Base-by-base conservation (phyloP, 2,113 vertebrate species). In the Halcyon malimbica region DNA sequence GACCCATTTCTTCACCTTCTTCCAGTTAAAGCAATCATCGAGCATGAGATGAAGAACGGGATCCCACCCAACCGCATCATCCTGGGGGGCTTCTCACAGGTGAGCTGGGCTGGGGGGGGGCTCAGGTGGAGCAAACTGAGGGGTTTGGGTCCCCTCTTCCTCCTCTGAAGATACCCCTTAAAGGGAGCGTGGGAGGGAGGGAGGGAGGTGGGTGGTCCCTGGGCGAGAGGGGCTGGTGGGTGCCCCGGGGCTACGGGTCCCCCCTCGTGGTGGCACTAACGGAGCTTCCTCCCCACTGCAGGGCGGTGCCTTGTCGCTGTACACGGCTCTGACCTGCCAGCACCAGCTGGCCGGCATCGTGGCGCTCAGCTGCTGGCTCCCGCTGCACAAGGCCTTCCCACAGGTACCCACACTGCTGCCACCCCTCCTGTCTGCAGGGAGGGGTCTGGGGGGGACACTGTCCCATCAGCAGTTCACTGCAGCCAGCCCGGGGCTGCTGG, bases 51-150 rank as follows among this genome's bases (percentile, higher is more conserved):
- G 91, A 99, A 99, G 98, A 99, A 99, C 0, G 99, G 99, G 77
- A 99, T 99, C 85, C 99, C 99, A 16, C 97, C 99, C 68, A 97
- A 99, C 93, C 99, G 99, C 20, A 99, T 99, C 74, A 98, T 99
- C 57, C 98, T 99, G 59, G 99, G 99, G 31, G 99, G 99, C 96
- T 99, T 99, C 97, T 99, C 99, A 87, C 99, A 99, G 99, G 99
- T 99, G 92, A 96, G 97, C 13, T 11, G 94, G 19, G 64, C 62
- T 35, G 64, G 2, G 0, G 59, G 59, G 17, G 31, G 37, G 48
- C 59, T 14, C 25, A 11, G 41, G 33, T 2, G 3, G 83, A 21
- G 67, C 65, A 42, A 13, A 1, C 14, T 7, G 44, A 81, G 85
- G 25, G 23, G 57, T 6, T 2, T 31, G 17, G 10, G 20, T 14